These are phyloP conservation scores for Apamea sordens DNA, from an alignment of 2,888 invertebrate genomes.

Conservation along the genomic window DNA sequence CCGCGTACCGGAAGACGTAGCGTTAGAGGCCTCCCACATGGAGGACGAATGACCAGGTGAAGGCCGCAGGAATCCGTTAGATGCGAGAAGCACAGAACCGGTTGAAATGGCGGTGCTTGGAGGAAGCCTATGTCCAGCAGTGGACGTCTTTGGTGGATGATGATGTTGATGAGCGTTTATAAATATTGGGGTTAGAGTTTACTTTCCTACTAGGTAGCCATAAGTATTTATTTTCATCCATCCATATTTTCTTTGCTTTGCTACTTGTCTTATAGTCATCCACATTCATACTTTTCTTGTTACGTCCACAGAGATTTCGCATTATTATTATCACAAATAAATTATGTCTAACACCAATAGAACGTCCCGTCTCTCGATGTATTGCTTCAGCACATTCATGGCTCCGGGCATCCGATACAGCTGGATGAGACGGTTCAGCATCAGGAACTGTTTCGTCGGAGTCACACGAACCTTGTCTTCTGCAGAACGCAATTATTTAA, in stretches of 20 bases:
- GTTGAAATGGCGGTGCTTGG: too few species aligned
- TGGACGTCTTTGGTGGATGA: too few species aligned
- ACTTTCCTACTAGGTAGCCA: neutral
- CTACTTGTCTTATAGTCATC: neutral
- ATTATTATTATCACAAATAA: neutral
- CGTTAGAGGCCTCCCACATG: too few species aligned
- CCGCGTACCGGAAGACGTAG: too few species aligned
- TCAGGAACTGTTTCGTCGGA: constrained; percentile 75
- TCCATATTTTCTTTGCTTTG: neutral
- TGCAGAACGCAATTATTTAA: constrained; percentile 41
- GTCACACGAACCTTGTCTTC: constrained; percentile 71
- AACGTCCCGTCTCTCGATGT: constrained; percentile 78
- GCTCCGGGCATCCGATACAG: constrained; percentile 82
- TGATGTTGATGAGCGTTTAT: too few species aligned
- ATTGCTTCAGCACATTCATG: constrained; percentile 71
- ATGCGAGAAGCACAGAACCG: too few species aligned
- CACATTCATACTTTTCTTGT: neutral
- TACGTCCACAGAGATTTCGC: neutral
- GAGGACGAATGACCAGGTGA: too few species aligned
- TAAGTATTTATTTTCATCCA: neutral
- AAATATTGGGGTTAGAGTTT: neutral
- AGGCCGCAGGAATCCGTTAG: too few species aligned
- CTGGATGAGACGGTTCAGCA: constrained; percentile 82
- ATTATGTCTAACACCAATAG: constrained; percentile 75
- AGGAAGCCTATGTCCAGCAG: too few species aligned